Conservation (phyloP, 1,140 invertebrate genomes). For the Drosophila subpulchrella region DNA sequence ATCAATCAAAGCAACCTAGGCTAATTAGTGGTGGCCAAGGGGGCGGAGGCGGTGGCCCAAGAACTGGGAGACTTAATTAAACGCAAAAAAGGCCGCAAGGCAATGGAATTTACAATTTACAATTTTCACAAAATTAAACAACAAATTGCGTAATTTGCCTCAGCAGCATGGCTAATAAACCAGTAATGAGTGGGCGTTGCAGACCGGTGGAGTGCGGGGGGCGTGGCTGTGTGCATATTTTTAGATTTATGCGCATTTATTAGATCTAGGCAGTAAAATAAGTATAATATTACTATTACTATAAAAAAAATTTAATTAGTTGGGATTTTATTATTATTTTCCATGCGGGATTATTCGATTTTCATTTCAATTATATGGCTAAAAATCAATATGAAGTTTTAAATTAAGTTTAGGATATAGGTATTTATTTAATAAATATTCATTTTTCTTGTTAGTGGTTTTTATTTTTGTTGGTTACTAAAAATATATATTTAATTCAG, state of each 20-base stretch:
- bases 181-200: conserved; percentile 45
- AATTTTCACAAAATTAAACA: conserved; percentile 74
- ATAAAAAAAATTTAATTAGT: neutral
- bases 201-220: neutral
- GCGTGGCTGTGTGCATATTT: conserved; percentile 25
- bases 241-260: conserved; percentile 15
- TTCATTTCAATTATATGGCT: neutral
- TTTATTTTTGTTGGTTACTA: neutral
- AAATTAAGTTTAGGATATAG: too few relatives aligned
- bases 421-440: too few relatives aligned
- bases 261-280: neutral
- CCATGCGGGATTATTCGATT: neutral
- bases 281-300: neutral
- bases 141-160: conserved; percentile 75
- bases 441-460: too few relatives aligned
- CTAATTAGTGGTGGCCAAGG: conserved; percentile 40
- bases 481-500: too few relatives aligned
- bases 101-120: conserved; percentile 47
- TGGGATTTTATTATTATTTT: neutral
- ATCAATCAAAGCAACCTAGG: conserved; percentile 63
- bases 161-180: conserved; percentile 64
- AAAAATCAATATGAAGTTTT: too few relatives aligned
- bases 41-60: neutral
- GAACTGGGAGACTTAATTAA: conserved; percentile 73
- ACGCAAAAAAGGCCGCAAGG: conserved; percentile 56